Conservation (phyloP, 1,140 invertebrate genomes). For the Pteromalus puparum region DNA sequence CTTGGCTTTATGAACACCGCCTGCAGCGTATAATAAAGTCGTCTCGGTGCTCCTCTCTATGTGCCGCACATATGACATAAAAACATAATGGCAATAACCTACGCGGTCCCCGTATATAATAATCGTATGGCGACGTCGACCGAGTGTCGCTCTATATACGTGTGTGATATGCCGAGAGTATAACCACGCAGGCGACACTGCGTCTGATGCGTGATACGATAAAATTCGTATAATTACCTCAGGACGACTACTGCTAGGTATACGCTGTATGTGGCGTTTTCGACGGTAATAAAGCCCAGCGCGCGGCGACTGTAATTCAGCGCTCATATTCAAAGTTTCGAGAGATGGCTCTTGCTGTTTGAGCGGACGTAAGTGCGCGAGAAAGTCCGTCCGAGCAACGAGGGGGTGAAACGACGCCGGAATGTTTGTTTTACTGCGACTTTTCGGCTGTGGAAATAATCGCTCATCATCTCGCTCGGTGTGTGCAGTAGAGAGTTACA, state of each 20-base stretch:
- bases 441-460: neutral
- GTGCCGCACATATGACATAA: conserved; percentile 1
- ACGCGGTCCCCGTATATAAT: neutral
- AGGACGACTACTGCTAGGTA: neutral
- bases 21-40: conserved; percentile 19
- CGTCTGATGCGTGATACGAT: conserved; percentile 3
- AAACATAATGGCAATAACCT: conserved; percentile 35
- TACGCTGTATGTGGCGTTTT: neutral
- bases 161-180: neutral
- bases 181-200: neutral
- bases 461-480: too few species aligned
- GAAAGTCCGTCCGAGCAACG: neutral
- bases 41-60: neutral
- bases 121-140: conserved; percentile 10
- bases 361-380: neutral
- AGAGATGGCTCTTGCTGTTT: conserved; percentile 1
- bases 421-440: neutral
- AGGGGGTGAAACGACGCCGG: neutral
- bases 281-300: neutral
- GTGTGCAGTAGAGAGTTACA: neutral
- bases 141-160: neutral
- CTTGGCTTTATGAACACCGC: neutral
- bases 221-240: conserved; percentile 21
- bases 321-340: conserved; percentile 5
- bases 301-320: neutral